Conservation (phyloP, 2,888 invertebrate genomes). For the Diplazon laetatorius region DNA sequence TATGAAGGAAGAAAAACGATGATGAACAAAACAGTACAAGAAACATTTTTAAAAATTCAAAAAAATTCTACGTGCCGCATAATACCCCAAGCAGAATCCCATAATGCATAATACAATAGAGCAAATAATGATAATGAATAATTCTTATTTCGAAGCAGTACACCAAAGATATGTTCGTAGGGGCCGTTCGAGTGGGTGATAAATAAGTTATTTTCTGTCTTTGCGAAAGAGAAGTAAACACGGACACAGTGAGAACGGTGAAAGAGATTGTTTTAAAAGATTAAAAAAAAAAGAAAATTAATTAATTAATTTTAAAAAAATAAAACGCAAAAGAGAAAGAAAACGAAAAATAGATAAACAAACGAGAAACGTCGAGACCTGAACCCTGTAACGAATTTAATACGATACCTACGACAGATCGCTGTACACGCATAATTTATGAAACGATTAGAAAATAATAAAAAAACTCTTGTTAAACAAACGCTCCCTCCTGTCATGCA, state of each 20-base stretch:
- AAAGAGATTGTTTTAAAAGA: slow-evolving; percentile 46
- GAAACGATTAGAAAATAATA: slow-evolving; percentile 61
- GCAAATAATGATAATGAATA: slow-evolving; percentile 75
- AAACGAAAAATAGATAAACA: slow-evolving; percentile 18
- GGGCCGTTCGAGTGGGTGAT: slow-evolving; percentile 71
- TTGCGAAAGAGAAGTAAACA: slow-evolving; percentile 41
- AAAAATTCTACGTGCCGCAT: slow-evolving; percentile 69
- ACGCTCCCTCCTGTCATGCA: slow-evolving; percentile 56
- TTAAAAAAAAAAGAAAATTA: neutral
- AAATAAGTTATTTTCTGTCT: slow-evolving; percentile 65
- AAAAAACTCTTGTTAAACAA: slow-evolving; percentile 57
- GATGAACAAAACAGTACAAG: slow-evolving; percentile 53
- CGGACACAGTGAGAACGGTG: slow-evolving; percentile 18
- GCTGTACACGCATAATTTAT: slow-evolving; percentile 69
- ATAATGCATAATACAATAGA: slow-evolving; percentile 70
- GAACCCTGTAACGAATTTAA: slow-evolving; percentile 66
- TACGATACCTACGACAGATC: slow-evolving; percentile 71
- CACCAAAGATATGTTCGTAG: slow-evolving; percentile 78
- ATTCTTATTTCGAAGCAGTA: slow-evolving; percentile 83
- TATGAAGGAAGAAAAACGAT: slow-evolving; percentile 49
- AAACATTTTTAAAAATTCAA: slow-evolving; percentile 50
- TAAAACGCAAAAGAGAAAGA: too few species aligned
- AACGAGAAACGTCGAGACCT: slow-evolving; percentile 67
- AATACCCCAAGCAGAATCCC: slow-evolving; percentile 82
- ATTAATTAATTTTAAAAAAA: slow-evolving; percentile 49